Conservation (phyloP, 2,888 invertebrate species). For the Troglohyphantes excavatus region DNA sequence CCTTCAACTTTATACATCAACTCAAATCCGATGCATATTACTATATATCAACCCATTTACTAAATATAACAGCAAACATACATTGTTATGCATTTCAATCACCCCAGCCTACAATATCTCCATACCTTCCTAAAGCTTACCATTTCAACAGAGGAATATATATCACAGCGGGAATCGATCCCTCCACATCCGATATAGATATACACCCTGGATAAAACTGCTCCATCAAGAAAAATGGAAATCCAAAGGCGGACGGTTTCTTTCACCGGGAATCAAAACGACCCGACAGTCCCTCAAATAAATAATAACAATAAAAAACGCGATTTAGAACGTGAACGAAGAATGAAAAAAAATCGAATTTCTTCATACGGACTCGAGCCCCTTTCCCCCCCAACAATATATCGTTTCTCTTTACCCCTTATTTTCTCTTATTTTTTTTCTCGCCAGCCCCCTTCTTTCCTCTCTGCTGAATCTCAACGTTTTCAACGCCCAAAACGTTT, state of each 20-base stretch:
- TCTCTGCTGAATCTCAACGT: constrained; percentile 61
- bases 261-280: constrained; percentile 26
- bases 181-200: constrained; percentile 10
- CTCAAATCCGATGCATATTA: too few species aligned
- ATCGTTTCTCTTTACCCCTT: constrained; percentile 34
- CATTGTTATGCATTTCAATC: background rate
- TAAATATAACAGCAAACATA: background rate
- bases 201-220: constrained; percentile 20
- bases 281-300: constrained; percentile 51
- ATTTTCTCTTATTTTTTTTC: constrained; percentile 10
- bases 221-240: constrained; percentile 36
- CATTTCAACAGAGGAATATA: background rate
- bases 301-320: constrained; percentile 55
- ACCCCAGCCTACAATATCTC: background rate
- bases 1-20: too few species aligned
- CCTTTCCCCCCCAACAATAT: constrained; percentile 46
- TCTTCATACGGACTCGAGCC: constrained; percentile 11
- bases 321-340: constrained; percentile 2
- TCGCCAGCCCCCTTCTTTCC: background rate
- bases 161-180: constrained; percentile 19
- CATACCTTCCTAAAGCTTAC: background rate
- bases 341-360: constrained; percentile 22
- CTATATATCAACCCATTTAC: too few species aligned
- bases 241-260: constrained; percentile 36
- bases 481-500: constrained; percentile 64